Evolutionary conservation across 1,140 invertebrate genomes (phyloP).

Genomic region (Adelges cooleyi): DNA sequence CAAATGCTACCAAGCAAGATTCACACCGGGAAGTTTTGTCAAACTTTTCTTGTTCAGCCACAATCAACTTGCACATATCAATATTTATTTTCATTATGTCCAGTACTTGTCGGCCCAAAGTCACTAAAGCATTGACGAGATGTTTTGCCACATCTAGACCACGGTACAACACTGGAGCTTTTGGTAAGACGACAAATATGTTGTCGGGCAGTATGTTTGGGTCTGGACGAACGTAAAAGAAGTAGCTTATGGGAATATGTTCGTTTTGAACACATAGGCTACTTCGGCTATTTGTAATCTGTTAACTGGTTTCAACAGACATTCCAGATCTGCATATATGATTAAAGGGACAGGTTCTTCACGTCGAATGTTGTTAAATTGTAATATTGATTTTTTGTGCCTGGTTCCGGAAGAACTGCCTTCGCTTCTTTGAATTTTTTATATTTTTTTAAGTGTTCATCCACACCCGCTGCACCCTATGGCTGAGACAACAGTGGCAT

Average conservation of each 20-base stretch:
- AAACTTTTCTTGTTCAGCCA: background rate
- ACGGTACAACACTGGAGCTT: background rate
- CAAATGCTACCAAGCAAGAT: background rate
- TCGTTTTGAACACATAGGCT: background rate
- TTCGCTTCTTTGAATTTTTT: background rate
- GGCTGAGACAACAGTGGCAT: too few relatives aligned
- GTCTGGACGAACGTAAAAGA: background rate
- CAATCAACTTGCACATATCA: background rate
- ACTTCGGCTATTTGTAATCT: too few relatives aligned
- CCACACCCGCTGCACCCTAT: too few relatives aligned
- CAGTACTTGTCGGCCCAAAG: background rate
- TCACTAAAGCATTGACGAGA: background rate
- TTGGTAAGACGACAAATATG: too few relatives aligned
- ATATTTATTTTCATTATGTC: background rate
- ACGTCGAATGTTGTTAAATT: background rate
- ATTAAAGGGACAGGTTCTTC: background rate
- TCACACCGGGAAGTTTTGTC: background rate
- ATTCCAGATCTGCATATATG: constrained; percentile 3
- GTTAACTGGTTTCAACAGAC: background rate
- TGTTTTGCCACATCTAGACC: background rate
- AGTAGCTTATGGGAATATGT: background rate
- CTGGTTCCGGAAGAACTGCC: background rate
- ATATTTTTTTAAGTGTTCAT: background rate
- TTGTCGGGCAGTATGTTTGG: background rate
- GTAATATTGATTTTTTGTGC: background rate